Conservation (phyloP, 2,113 vertebrate genomes). For the Notarius quadriscutis region DNA sequence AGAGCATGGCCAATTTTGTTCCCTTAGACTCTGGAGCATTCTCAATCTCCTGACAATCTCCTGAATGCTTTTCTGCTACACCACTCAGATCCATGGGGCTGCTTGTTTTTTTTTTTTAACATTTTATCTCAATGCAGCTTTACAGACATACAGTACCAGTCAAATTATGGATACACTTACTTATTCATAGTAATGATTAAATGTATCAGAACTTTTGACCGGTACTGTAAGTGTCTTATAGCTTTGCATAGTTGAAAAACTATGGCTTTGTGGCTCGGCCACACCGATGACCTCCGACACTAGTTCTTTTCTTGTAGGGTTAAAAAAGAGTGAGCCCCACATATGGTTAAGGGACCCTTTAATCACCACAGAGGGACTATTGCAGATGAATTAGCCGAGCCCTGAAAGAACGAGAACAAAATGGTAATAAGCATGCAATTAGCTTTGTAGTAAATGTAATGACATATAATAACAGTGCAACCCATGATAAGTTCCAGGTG, state of each 20-base stretch:
- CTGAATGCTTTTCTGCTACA: background rate
- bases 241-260: background rate
- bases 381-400: conserved; percentile 5
- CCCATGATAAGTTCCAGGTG: background rate
- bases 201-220: too few species aligned
- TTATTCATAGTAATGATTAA: too few species aligned
- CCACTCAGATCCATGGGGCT: background rate
- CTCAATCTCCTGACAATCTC: background rate
- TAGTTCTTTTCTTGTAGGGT: background rate
- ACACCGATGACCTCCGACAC: background rate
- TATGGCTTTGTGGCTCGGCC: background rate
- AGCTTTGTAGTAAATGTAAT: conserved; percentile 11
- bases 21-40: background rate
- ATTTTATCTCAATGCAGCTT: background rate
- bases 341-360: conserved; percentile 21
- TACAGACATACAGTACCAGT: background rate
- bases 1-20: background rate
- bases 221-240: background rate
- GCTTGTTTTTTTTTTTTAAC: background rate
- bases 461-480: background rate
- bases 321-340: conserved; percentile 2
- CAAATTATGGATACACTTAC: too few species aligned
- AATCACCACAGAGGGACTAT: background rate
- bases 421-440: conserved; percentile 5
- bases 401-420: background rate